Evolutionary conservation across 2,797 vertebrate genomes (phyloP).

Genomic region (Babyrousa celebensis): DNA sequence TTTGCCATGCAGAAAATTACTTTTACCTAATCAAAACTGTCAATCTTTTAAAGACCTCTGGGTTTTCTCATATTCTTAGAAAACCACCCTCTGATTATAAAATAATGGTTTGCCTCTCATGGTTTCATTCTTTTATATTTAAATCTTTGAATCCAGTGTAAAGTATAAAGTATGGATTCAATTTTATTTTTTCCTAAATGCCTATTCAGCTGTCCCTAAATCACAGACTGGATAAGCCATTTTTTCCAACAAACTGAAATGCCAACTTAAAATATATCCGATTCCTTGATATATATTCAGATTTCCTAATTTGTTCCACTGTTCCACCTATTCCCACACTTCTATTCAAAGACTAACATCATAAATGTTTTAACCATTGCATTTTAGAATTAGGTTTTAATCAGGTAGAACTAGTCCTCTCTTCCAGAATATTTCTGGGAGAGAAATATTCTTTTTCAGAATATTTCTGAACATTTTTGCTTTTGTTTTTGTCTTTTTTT

Average conservation of each 20-base stretch:
- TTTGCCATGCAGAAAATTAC: neutral
- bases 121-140: neutral
- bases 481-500: neutral
- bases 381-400: neutral
- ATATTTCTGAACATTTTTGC: neutral
- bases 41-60: neutral
- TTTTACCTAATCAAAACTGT: neutral
- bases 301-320: conserved; percentile 19
- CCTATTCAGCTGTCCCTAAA: conserved; percentile 33
- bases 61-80: neutral
- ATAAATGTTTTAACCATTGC: conserved; percentile 20
- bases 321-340: neutral
- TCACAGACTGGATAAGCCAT: neutral
- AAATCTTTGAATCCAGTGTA: conserved; percentile 35
- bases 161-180: neutral
- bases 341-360: neutral
- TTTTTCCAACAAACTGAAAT: conserved; percentile 31
- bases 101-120: neutral
- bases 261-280: conserved; percentile 1
- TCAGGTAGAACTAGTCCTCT: neutral
- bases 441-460: neutral
- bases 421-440: neutral
- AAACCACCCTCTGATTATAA: neutral
- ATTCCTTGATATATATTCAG: neutral
- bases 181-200: neutral